phyloP scores from a whole-genome alignment of 2,797 vertebrate genomes.

The Sebastiscus tertius region DNA sequence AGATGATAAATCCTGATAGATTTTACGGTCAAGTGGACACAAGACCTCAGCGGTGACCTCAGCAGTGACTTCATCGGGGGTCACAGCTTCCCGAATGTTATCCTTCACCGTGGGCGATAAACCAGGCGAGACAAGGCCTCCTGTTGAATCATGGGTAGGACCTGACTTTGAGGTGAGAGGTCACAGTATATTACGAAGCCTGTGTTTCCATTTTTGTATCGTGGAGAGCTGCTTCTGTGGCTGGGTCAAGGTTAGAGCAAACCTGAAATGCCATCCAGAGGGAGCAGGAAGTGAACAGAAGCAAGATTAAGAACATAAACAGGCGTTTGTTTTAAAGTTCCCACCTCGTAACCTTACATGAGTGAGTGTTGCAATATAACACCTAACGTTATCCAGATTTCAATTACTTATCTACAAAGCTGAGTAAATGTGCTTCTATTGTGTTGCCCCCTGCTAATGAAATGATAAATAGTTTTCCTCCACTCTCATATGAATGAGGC shows the following conservation, averaged over 20 bases:
- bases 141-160: constrained; percentile 46
- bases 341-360: constrained; percentile 10
- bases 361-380: constrained; percentile 18
- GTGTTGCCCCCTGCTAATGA: constrained; percentile 16
- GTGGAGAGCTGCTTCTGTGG: constrained; percentile 1
- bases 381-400: constrained; percentile 17
- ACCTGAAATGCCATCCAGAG: constrained; percentile 13
- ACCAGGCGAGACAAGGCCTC: constrained; percentile 26
- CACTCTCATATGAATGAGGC: background rate
- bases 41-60: constrained; percentile 41
- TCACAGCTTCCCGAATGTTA: constrained; percentile 39
- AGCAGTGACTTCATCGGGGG: constrained; percentile 7
- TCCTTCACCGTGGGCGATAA: constrained; percentile 44
- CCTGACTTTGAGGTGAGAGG: constrained; percentile 47
- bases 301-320: constrained; percentile 29
- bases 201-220: constrained; percentile 36
- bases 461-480: constrained; percentile 29
- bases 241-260: constrained; percentile 22
- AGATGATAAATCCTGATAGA: constrained; percentile 41
- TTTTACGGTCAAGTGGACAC: constrained; percentile 57
- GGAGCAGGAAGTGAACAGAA: constrained; percentile 9
- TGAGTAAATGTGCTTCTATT: constrained; percentile 23
- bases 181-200: constrained; percentile 56
- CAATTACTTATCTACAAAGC: constrained; percentile 26
- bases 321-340: constrained; percentile 4